These are phyloP conservation scores for Polydrusus cervinus DNA, from an alignment of 2,888 invertebrate genomes.

Conservation along the genomic window DNA sequence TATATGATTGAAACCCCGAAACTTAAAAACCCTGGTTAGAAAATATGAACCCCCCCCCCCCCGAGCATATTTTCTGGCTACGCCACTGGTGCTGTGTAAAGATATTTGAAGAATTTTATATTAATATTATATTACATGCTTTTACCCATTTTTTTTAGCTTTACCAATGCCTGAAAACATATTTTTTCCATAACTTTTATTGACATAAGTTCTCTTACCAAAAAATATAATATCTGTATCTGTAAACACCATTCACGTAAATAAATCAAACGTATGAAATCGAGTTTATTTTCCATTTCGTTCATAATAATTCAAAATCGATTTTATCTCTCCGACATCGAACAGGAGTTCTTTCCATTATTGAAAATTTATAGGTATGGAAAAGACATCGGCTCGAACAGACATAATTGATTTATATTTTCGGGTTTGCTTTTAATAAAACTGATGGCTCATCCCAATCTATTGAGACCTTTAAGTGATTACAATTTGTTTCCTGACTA, in stretches of 20 bases:
- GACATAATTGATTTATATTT: background rate
- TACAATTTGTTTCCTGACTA: too few relatives aligned
- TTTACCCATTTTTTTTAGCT: too few relatives aligned
- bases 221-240: background rate
- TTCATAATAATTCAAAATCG: conserved; percentile 20
- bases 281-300: background rate
- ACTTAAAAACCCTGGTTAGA: too few relatives aligned
- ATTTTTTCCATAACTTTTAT: background rate
- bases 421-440: background rate
- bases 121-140: too few relatives aligned
- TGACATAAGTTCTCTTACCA: too few relatives aligned
- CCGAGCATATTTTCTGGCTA: too few relatives aligned
- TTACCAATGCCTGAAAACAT: too few relatives aligned
- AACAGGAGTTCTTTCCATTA: conserved; percentile 1
- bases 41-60: too few relatives aligned
- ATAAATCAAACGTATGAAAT: conserved; percentile 1
- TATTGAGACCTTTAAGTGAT: background rate
- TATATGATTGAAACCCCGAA: too few relatives aligned
- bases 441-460: background rate
- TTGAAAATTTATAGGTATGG: conserved; percentile 7
- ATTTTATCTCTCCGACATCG: background rate
- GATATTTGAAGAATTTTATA: too few relatives aligned
- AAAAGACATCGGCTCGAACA: background rate
- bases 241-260: background rate
- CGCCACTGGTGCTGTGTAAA: too few relatives aligned